phyloP scores from a whole-genome alignment of 2,888 invertebrate species.

The Tortrix viridana region DNA sequence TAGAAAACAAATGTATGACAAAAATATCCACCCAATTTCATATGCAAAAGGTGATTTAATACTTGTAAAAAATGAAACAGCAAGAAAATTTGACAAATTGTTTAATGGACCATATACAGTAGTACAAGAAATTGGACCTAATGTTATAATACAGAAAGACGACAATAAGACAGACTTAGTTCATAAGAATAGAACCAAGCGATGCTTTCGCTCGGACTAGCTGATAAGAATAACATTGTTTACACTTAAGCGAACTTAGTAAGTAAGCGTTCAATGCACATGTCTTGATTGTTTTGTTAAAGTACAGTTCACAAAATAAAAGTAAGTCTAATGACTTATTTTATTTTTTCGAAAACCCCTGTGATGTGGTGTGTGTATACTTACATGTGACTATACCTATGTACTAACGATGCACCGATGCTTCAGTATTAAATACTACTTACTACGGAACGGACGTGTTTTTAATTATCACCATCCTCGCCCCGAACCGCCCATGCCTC shows the following conservation, averaged over 20 bases:
- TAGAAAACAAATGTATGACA: slow-evolving; percentile 1
- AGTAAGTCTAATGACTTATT: too few species aligned
- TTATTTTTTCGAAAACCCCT: too few species aligned
- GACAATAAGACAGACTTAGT: background rate
- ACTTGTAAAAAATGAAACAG: slow-evolving; percentile 7
- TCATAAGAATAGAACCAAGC: slow-evolving; percentile 4
- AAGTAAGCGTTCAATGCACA: background rate
- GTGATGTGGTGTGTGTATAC: too few species aligned
- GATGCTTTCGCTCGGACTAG: background rate
- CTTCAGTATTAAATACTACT: too few species aligned
- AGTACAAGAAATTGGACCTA: background rate
- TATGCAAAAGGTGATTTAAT: background rate
- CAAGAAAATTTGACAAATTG: background rate
- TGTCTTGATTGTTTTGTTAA: too few species aligned
- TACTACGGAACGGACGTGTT: too few species aligned
- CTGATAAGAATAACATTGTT: background rate
- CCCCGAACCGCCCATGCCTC: too few species aligned
- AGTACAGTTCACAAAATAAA: too few species aligned
- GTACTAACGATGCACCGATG: too few species aligned
- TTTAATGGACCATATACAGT: slow-evolving; percentile 1
- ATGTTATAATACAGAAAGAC: background rate
- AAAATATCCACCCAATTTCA: background rate
- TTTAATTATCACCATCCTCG: too few species aligned
- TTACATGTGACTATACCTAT: too few species aligned
- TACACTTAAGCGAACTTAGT: background rate